Evolutionary conservation across 2,113 vertebrate genomes (phyloP).

Genomic region (rabbit (Oryctolagus cuniculus)): mOryCun1.1 NC_091438.1:9576001-9576500

Average conservation of each 20-base stretch:
- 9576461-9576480: slow-evolving; percentile 5
- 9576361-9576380: neutral
- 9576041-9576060: neutral
- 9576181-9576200: neutral
- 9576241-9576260: neutral
- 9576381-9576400: neutral
- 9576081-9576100: neutral
- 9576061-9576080: neutral
- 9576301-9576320: neutral
- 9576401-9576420: neutral
- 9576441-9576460: slow-evolving; percentile 11
- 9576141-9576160: neutral
- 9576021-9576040: neutral
- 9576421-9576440: neutral
- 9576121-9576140: neutral
- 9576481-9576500: slow-evolving; percentile 13
- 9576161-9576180: neutral
- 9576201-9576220: neutral
- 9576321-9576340: neutral
- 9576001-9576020: neutral
- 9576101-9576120: slow-evolving; percentile 38
- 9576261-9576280: neutral
- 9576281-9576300: neutral
- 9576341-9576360: neutral
- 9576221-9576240: neutral